phyloP scores from a whole-genome alignment of 2,888 invertebrate species.

The Polyploca ridens region DNA sequence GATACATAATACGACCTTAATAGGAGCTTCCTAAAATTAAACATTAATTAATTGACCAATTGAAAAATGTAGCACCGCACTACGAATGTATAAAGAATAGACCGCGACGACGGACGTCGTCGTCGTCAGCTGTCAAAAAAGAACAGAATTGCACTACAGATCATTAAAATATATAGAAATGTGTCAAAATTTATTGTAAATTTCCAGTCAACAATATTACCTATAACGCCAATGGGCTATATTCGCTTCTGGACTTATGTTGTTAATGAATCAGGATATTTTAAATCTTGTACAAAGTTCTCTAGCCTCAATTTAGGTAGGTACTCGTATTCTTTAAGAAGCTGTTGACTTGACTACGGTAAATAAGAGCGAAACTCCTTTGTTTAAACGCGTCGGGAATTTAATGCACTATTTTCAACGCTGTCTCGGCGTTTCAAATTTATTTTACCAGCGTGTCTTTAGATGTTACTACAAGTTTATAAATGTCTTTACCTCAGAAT shows the following conservation, averaged over 20 bases:
- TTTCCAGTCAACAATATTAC: no score
- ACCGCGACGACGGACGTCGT: no score
- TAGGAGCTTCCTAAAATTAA: no score
- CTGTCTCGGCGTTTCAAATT: constrained; percentile 32
- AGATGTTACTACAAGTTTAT: constrained; percentile 9
- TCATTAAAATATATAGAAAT: neutral
- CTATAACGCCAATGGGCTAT: no score
- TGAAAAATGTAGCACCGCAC: no score
- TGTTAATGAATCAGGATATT: neutral
- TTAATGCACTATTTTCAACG: constrained; percentile 54
- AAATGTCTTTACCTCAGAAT: no score
- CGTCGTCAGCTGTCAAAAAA: no score
- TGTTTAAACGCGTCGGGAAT: constrained; percentile 44
- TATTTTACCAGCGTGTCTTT: constrained; percentile 28
- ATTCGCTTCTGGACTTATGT: neutral
- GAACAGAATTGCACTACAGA: no score
- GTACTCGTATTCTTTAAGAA: neutral
- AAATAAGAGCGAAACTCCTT: constrained; percentile 36
- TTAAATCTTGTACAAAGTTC: constrained; percentile 2
- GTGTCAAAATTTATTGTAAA: no score
- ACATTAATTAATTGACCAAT: no score
- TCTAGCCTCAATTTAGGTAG: neutral
- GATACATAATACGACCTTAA: no score
- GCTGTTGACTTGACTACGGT: constrained; percentile 26
- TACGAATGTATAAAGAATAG: no score